These are phyloP conservation scores for Pachydiplax longipennis DNA, from an alignment of 2,888 invertebrate species.

Conservation along the genomic window DNA sequence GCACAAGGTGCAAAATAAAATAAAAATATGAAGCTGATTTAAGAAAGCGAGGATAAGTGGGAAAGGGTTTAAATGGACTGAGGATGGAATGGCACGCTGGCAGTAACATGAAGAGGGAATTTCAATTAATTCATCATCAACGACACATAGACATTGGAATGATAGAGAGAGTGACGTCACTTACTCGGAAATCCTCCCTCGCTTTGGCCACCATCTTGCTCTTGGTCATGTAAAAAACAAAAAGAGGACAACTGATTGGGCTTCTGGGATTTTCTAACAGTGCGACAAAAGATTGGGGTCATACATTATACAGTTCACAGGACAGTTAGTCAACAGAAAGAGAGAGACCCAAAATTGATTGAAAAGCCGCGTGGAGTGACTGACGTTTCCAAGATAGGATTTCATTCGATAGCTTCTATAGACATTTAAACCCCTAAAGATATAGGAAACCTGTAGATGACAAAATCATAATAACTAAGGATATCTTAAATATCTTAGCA, in stretches of 20 bases:
- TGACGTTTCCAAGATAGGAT: not conserved
- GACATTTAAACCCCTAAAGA: no score
- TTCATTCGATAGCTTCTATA: no score
- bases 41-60: not conserved
- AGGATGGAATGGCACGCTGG: not conserved
- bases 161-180: not conserved
- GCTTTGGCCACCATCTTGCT: constrained; percentile 39
- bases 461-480: no score
- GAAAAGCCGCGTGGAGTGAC: not conserved
- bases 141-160: constrained; percentile 39
- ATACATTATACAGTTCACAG: not conserved
- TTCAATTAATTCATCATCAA: not conserved
- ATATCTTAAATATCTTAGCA: no score
- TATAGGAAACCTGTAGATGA: no score
- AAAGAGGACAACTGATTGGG: constrained; percentile 37
- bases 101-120: not conserved
- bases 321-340: not conserved
- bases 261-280: constrained; percentile 5
- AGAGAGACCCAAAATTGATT: not conserved
- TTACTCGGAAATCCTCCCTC: constrained; percentile 42
- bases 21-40: not conserved
- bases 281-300: not conserved
- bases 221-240: constrained; percentile 38
- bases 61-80: no score
- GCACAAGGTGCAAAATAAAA: not conserved